A percentile compares a stretch with the other conserved stretches of the same genome.
Evolutionary conservation across 2,113 vertebrate species (phyloP).

Genomic region (Callithrix jacchus): DNA sequence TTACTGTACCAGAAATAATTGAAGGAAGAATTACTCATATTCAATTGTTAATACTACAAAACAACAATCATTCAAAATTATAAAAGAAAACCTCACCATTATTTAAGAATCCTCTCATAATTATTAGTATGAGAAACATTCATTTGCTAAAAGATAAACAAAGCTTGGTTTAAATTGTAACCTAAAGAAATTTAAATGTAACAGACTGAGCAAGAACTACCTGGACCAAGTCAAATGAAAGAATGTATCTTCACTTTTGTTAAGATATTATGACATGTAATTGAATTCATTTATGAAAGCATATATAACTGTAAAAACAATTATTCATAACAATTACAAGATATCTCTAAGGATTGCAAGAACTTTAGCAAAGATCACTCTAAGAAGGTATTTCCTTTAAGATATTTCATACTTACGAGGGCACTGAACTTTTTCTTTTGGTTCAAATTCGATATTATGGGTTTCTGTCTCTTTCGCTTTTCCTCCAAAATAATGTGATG

Average conservation of each 20-base stretch:
- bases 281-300: not conserved
- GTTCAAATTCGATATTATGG: constrained; percentile 84
- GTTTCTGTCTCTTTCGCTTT: constrained; percentile 79
- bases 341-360: not conserved
- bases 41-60: constrained; percentile 39
- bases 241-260: constrained; percentile 10
- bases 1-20: constrained; percentile 33
- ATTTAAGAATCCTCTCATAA: not conserved
- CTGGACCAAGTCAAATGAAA: not conserved
- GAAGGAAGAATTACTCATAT: not conserved
- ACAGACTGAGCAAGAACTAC: not conserved
- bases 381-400: not conserved
- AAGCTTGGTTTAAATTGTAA: not conserved
- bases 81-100: not conserved
- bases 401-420: constrained; percentile 87
- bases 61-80: constrained; percentile 16
- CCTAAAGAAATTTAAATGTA: not conserved
- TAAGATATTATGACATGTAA: constrained; percentile 9
- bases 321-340: not conserved
- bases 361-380: not conserved
- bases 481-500: constrained; percentile 88
- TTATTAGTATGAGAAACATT: not conserved
- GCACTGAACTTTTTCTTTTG: constrained; percentile 91
- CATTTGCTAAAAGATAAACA: not conserved
- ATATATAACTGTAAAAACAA: not conserved